Base-by-base conservation (phyloP, 2,113 vertebrate species). In the Pagrus major region DNA sequence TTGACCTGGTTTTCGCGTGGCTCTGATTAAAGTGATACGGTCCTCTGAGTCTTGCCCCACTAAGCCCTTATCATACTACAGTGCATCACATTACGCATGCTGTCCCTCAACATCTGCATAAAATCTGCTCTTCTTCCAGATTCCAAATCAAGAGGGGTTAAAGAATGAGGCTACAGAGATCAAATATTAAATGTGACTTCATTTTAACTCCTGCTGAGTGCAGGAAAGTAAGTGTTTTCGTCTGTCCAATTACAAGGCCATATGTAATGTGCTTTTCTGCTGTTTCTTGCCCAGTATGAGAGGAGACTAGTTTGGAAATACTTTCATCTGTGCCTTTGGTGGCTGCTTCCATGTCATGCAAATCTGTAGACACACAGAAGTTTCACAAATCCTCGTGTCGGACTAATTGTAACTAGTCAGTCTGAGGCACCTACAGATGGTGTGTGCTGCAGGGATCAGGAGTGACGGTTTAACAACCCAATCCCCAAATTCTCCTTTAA, bases 11-110 rank as follows among this genome's bases (percentile, higher is more conserved):
- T 93, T 90, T 78, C 12, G 0, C 37, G 55, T 37, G 60, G 76
- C 74, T 75, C 71, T 81, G 81, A 86, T 91, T 90, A 86, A 92
- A 90, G 80, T 27, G 81, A 85, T 84, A 84, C 23, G 1, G 71
- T 78, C 63, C n/a, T 71, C 39, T 35, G 72, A 52, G 71, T 86
- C 51, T 79, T 83, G 66, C 44, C 79, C 52, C 72, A 80, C 31
- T 77, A 74, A 89, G 56, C 64, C 58, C 49, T 70, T 72, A 44
- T 75, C 66, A 73, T 56, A 70, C 55, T 35, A 46, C 52, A 80
- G 51, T 68, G 49, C 59, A 68, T 46, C 25, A 59, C 68, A 78
- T 66, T 58, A 64, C 9, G n/a, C 76, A 77, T 18, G 23, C 35
- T 60, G 21, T 56, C 35, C 39, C 35, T 73, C 11, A 41, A 31